phyloP scores from a whole-genome alignment of 2,888 invertebrate genomes.

The Eristalis intricaria region DNA sequence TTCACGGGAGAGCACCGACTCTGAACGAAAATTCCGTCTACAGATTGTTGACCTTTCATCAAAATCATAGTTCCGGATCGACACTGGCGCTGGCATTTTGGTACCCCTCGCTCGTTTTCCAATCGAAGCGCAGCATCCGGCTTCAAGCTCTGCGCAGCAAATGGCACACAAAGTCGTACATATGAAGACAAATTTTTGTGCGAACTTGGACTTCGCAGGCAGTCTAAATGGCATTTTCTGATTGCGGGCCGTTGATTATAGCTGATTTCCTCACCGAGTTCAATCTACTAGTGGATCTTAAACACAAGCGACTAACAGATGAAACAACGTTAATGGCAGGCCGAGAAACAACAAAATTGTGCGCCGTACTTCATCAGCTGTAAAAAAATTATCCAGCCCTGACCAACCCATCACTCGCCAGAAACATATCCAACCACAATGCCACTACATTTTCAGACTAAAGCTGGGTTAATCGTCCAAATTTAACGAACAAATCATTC shows the following conservation, averaged over 20 bases:
- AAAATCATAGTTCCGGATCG: not conserved
- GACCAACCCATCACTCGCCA: not conserved
- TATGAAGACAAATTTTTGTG: not conserved
- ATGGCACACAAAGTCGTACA: too few relatives aligned
- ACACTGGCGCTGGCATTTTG: conserved; percentile 1
- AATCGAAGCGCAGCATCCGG: not conserved
- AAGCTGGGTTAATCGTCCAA: too few relatives aligned
- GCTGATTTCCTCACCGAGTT: too few relatives aligned
- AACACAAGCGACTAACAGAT: not conserved
- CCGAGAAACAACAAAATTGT: not conserved
- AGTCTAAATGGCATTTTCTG: not conserved
- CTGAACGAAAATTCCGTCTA: not conserved
- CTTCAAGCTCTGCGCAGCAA: too few relatives aligned
- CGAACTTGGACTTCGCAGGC: not conserved
- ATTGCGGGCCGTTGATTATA: not conserved
- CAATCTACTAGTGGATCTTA: not conserved
- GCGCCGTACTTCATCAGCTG: too few relatives aligned
- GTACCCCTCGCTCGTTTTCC: not conserved
- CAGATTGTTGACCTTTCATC: not conserved
- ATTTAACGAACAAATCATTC: too few relatives aligned
- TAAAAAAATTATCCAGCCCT: too few relatives aligned
- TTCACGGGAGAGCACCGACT: not conserved
- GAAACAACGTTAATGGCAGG: not conserved
- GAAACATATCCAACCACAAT: not conserved
- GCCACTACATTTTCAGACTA: conserved; percentile 4